Evolutionary conservation across 2,888 invertebrate genomes (phyloP).

Genomic region (Eueremaeus valkanovi): DNA sequence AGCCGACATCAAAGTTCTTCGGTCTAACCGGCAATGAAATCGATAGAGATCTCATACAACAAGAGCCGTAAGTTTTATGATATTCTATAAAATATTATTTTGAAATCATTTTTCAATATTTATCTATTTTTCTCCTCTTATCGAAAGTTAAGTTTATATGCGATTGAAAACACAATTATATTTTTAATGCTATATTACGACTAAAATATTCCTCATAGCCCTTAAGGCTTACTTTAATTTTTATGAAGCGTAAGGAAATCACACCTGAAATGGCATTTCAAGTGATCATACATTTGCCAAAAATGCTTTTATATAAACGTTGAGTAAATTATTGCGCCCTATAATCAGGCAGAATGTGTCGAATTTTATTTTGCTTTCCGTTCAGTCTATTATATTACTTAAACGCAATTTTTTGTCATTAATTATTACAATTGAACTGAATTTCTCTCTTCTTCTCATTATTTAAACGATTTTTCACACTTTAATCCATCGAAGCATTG

Average conservation of each 20-base stretch:
- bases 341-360: conserved; percentile 2
- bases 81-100: background rate
- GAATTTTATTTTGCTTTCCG: background rate
- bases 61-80: conserved; percentile 45
- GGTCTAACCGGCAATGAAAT: conserved; percentile 37
- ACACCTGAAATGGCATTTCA: background rate
- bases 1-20: conserved; percentile 9
- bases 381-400: background rate
- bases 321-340: conserved; percentile 23
- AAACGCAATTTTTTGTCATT: background rate
- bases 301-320: conserved; percentile 2
- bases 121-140: background rate
- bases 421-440: background rate
- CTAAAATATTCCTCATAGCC: background rate
- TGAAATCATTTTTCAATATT: background rate
- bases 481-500: background rate
- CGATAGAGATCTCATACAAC: conserved; percentile 41
- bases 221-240: background rate
- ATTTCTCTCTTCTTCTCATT: background rate
- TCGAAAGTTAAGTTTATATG: background rate
- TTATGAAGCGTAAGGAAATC: background rate
- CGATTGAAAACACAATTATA: background rate
- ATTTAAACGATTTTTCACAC: conserved; percentile 2
- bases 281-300: background rate
- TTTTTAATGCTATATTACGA: background rate